Conservation (phyloP, 2,888 invertebrate species). For the Corythucha ciliata region DNA sequence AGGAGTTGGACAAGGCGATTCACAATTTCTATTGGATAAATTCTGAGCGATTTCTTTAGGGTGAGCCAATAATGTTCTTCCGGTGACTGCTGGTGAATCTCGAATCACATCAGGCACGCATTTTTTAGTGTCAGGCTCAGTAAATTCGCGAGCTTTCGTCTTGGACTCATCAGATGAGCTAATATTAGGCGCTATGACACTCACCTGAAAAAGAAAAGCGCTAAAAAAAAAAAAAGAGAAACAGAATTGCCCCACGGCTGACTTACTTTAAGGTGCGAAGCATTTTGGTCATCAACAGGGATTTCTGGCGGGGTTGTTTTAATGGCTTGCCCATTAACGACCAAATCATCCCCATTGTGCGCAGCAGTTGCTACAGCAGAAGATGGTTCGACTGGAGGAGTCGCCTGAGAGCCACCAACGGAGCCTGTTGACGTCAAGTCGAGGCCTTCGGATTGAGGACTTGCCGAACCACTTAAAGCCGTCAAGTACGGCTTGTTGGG, state of each 20-base stretch:
- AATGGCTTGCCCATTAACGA: constrained; percentile 25
- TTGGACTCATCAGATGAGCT: constrained; percentile 24
- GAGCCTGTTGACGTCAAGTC: constrained; percentile 21
- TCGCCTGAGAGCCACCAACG: constrained; percentile 17
- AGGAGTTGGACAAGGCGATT: too few species aligned
- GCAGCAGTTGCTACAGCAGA: too few species aligned
- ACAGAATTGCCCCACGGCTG: too few species aligned
- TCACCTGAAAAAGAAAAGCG: constrained; percentile 22
- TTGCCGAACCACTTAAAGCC: constrained; percentile 24
- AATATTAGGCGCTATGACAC: constrained; percentile 36
- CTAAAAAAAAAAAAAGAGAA: too few species aligned
- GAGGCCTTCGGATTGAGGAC: constrained; percentile 29
- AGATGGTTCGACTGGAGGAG: too few species aligned
- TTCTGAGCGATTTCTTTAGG: constrained; percentile 14
- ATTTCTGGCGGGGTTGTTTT: too few species aligned
- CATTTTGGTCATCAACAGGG: too few species aligned
- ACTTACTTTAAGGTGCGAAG: too few species aligned
- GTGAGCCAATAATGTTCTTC: constrained; percentile 18
- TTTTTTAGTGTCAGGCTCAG: too few species aligned
- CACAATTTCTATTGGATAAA: too few species aligned
- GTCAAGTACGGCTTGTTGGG: constrained; percentile 39
- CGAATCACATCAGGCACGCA: too few species aligned
- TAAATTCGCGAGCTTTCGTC: not conserved
- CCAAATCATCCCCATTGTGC: constrained; percentile 26
- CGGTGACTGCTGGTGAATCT: too few species aligned